Evolutionary conservation across 2,888 invertebrate species (phyloP), one percentile per base, ranked within the genome.

Genomic region (Tenthredo distinguenda): DNA sequence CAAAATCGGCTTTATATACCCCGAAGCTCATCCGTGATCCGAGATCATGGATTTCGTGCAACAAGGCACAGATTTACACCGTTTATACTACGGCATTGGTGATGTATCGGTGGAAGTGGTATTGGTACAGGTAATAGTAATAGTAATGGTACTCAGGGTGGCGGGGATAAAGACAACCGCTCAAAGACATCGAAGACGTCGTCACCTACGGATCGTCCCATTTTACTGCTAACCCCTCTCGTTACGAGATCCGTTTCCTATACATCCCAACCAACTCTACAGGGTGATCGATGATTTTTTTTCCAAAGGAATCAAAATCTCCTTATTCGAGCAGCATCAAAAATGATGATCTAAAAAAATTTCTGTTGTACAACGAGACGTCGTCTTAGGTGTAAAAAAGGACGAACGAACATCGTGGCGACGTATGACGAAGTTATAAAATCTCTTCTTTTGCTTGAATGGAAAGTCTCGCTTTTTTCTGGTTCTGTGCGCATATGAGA

Each of bases 11-110:
- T 92, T 93, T 93, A 93, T 93, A 93, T 93, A 93, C 89, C 89
- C 89, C 85, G 88, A 90, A 89, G 89, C 89, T 91, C 90, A 91
- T 91, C 91, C 91, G 90, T 89, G 90, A 92, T 91, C 91, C 91
- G 91, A 90, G 92, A 93, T 93, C 92, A 92, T 90, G 93, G 92
- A 91, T 93, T 93, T 92, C 91, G 92, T 92, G 91, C 91, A 93
- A 91, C 68, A 83, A 83, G 87, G 90, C 88, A 86, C 90, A 92
- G 93, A 93, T 93, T 93, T 92, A 92, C 92, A 91, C 89, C 91
- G 90, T 91, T 90, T 90, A 91, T 91, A 90, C 62, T 18, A 81
- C 55, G 55, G 40, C 81, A 47, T 43, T 68, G 47, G 15, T 9
- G n/a, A 62, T 58, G 65, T 31, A 34, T 47, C 31, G 31, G 37